Conservation (phyloP, 2,888 invertebrate genomes). For the Pyrochroa serraticornis region DNA sequence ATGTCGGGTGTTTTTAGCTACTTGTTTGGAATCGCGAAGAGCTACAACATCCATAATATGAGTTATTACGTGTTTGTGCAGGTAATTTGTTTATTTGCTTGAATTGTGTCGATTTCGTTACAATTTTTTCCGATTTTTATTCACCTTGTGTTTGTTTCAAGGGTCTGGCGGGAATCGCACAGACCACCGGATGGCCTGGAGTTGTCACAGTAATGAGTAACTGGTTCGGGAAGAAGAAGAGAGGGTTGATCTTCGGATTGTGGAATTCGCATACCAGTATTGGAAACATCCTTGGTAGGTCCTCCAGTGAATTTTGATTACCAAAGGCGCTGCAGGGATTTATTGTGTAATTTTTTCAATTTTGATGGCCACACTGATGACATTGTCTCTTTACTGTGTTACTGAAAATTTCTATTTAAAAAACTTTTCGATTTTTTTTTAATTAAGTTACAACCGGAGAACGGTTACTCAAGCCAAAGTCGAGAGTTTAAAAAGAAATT, state of each 20-base stretch:
- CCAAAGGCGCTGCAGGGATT: too few relatives aligned
- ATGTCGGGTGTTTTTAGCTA: conserved; percentile 85
- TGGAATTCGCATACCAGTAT: conserved; percentile 98
- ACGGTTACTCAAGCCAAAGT: too few relatives aligned
- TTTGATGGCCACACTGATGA: too few relatives aligned
- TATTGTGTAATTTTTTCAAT: too few relatives aligned
- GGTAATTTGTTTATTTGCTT: conserved; percentile 57
- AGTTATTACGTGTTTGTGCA: conserved; percentile 85
- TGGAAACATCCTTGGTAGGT: conserved; percentile 86
- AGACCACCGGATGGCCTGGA: conserved; percentile 97
- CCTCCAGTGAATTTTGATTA: neutral
- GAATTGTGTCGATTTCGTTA: neutral
- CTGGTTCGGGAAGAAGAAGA: conserved; percentile 93
- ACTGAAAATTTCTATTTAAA: too few relatives aligned
- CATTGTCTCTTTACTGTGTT: too few relatives aligned
- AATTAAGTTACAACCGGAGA: too few relatives aligned
- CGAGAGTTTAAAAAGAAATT: too few relatives aligned
- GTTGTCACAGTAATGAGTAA: conserved; percentile 93
- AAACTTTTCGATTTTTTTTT: too few relatives aligned
- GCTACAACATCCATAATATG: conserved; percentile 79
- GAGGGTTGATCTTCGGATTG: conserved; percentile 90
- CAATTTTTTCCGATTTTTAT: neutral
- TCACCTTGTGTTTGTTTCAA: conserved; percentile 54
- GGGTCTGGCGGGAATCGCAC: conserved; percentile 83
- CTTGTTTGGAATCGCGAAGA: conserved; percentile 85